A percentile compares a stretch with the other conserved stretches of the same genome.
These are phyloP conservation scores for Bambusicola thoracicus DNA, from an alignment of 2,113 vertebrate genomes.

Conservation along the genomic window DNA sequence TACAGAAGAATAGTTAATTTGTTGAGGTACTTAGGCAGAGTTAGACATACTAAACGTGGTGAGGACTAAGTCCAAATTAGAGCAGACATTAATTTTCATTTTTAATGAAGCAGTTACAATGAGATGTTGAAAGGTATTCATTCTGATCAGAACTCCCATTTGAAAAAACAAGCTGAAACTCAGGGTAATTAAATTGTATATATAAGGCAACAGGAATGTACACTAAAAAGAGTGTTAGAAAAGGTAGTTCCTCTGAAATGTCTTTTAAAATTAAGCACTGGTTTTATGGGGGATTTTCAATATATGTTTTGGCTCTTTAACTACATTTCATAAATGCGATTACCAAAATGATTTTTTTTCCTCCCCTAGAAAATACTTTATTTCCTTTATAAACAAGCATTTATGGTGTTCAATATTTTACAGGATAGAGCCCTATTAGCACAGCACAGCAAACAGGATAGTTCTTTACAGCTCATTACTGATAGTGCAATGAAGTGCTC, in stretches of 20 bases:
- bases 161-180: not conserved
- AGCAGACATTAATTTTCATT: not conserved
- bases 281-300: not conserved
- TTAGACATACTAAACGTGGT: not conserved
- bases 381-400: not conserved
- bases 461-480: not conserved
- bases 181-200: not conserved
- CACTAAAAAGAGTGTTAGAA: not conserved
- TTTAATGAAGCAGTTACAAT: not conserved
- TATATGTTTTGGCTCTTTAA: not conserved
- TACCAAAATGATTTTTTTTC: not conserved
- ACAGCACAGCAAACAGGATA: not conserved
- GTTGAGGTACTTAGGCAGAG: not conserved
- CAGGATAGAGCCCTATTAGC: not conserved
- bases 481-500: conserved; percentile 7
- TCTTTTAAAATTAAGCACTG: not conserved
- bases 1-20: not conserved
- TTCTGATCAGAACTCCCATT: not conserved
- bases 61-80: not conserved
- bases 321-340: not conserved
- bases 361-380: not conserved
- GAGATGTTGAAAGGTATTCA: not conserved
- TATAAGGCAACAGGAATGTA: not conserved
- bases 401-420: not conserved
- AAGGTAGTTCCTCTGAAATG: not conserved